These are phyloP conservation scores for Homalodisca vitripennis DNA, from an alignment of 1,140 invertebrate genomes.

Conservation along the genomic window DNA sequence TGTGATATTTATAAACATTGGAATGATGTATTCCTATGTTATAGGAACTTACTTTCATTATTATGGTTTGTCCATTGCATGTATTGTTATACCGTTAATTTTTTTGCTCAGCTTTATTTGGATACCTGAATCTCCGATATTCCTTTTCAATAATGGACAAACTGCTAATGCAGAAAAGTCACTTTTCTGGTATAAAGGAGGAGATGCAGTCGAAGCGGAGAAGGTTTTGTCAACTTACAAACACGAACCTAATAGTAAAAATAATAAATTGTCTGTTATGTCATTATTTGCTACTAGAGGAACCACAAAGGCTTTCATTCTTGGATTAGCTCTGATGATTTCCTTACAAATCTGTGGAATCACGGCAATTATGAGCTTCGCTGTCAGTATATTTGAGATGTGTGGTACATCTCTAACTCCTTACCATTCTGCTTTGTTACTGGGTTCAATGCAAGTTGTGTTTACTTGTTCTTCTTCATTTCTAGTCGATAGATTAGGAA, in stretches of 20 bases:
- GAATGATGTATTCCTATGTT: slow-evolving; percentile 73
- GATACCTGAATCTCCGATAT: slow-evolving; percentile 84
- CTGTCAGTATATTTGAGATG: slow-evolving; percentile 69
- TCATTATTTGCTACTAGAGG: slow-evolving; percentile 59
- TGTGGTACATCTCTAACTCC: slow-evolving; percentile 67
- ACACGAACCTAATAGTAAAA: slow-evolving; percentile 37
- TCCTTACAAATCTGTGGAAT: slow-evolving; percentile 83
- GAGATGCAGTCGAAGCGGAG: slow-evolving; percentile 50
- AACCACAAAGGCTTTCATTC: slow-evolving; percentile 65
- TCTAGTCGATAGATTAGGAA: slow-evolving; percentile 59
- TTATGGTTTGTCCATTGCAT: slow-evolving; percentile 62
- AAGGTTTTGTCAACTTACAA: slow-evolving; percentile 33
- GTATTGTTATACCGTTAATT: slow-evolving; percentile 62
- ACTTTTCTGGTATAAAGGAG: slow-evolving; percentile 60
- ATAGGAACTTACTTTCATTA: slow-evolving; percentile 65
- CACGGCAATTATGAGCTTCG: slow-evolving; percentile 86
- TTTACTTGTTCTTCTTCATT: slow-evolving; percentile 52
- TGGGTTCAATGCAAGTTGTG: slow-evolving; percentile 60
- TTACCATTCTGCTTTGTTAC: slow-evolving; percentile 68
- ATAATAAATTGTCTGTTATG: slow-evolving; percentile 46
- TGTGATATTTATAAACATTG: slow-evolving; percentile 78
- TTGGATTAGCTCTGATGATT: slow-evolving; percentile 73
- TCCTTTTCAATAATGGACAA: slow-evolving; percentile 56
- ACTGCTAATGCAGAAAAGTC: slow-evolving; percentile 54
- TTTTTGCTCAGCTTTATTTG: slow-evolving; percentile 64